Percentiles rank a stretch among this genome's conserved stretches.
phyloP scores from a whole-genome alignment of 2,113 vertebrate genomes.

The Nipponia nippon region DNA sequence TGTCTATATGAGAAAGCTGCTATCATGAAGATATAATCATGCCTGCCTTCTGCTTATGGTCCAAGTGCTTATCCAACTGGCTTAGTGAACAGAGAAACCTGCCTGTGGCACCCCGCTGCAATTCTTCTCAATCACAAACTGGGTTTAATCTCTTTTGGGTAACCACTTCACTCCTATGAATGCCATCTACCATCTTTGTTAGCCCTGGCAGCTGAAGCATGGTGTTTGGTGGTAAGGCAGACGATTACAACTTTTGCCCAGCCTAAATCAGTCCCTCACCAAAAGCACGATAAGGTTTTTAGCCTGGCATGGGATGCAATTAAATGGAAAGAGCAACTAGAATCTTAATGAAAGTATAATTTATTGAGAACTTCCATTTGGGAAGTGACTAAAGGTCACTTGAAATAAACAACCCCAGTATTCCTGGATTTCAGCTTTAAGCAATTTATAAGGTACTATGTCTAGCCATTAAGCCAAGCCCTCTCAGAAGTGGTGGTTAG shows the following conservation, averaged over 20 bases:
- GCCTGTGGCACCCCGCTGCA: neutral
- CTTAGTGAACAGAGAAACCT: neutral
- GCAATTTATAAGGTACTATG: neutral
- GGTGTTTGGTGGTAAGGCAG: neutral
- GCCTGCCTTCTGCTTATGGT: neutral
- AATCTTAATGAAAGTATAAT: neutral
- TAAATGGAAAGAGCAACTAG: neutral
- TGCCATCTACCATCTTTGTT: neutral
- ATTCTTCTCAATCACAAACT: neutral
- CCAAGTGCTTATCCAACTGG: neutral
- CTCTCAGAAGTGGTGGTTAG: neutral
- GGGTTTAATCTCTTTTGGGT: neutral
- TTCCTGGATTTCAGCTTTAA: neutral
- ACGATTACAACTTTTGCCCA: neutral
- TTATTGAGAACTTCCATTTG: neutral
- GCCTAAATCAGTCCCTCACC: neutral
- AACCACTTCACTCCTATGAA: neutral
- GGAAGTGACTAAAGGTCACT: neutral
- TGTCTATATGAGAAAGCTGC: neutral
- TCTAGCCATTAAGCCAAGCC: neutral
- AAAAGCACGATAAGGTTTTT: neutral
- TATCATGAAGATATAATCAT: neutral
- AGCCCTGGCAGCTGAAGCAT: neutral
- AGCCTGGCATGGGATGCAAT: neutral
- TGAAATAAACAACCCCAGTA: neutral